Evolutionary conservation across 2,888 invertebrate species (phyloP).

Genomic region (Ectropis crepuscularia): DNA sequence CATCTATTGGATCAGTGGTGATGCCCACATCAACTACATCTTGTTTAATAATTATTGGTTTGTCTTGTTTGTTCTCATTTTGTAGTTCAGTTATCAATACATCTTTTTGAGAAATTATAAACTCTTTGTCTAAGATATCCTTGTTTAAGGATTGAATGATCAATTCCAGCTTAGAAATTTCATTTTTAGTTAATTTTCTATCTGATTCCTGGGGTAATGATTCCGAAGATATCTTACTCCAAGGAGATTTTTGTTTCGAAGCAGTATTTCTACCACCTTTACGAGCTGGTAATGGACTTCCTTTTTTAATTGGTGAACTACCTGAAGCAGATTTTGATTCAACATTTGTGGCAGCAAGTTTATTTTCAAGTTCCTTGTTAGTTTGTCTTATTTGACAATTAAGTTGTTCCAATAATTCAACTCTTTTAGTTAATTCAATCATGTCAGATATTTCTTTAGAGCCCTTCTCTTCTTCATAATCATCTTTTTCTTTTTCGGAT

Average conservation of each 20-base stretch:
- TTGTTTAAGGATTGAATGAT: constrained; percentile 77
- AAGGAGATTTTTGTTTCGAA: constrained; percentile 76
- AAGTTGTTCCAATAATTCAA: constrained; percentile 80
- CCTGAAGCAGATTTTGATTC: constrained; percentile 59
- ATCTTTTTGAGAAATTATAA: constrained; percentile 74
- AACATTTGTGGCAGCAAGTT: constrained; percentile 62
- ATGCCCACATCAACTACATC: constrained; percentile 59
- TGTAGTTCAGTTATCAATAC: constrained; percentile 68
- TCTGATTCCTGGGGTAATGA: constrained; percentile 70
- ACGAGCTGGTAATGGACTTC: constrained; percentile 70
- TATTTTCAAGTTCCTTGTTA: constrained; percentile 82
- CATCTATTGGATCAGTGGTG: constrained; percentile 51
- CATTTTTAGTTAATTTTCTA: constrained; percentile 67
- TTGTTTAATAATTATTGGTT: constrained; percentile 38
- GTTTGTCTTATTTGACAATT: constrained; percentile 82
- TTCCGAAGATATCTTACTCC: constrained; percentile 74
- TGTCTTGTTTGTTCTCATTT: constrained; percentile 43
- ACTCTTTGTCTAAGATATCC: constrained; percentile 78
- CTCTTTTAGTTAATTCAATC: constrained; percentile 75
- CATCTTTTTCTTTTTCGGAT: constrained; percentile 57
- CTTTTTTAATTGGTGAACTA: constrained; percentile 66
- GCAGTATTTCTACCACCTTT: constrained; percentile 74
- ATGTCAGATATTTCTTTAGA: constrained; percentile 76
- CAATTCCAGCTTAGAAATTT: constrained; percentile 67
- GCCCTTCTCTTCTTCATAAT: constrained; percentile 85